Evolutionary conservation across 2,797 vertebrate species (phyloP).

Genomic region (Hypotaenidia philippensis): DNA sequence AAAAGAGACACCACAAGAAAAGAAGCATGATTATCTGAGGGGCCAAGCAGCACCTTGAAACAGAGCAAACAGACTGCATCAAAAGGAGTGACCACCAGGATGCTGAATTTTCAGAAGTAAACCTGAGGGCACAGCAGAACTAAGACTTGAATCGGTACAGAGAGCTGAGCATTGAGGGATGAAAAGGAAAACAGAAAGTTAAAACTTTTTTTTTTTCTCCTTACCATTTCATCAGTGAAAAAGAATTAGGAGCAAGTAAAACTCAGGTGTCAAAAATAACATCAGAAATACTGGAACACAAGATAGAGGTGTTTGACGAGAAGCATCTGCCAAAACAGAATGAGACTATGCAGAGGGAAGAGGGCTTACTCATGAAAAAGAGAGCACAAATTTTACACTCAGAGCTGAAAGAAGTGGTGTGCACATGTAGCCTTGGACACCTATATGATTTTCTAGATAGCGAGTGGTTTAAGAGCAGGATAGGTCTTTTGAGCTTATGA

Average conservation of each 20-base stretch:
- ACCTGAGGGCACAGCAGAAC: slow-evolving; percentile 35
- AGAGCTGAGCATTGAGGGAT: slow-evolving; percentile 8
- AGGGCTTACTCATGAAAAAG: not conserved
- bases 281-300: not conserved
- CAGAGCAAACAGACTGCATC: slow-evolving; percentile 44
- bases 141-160: not conserved
- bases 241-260: slow-evolving; percentile 46
- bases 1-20: slow-evolving; percentile 10
- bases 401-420: not conserved
- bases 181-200: slow-evolving; percentile 46
- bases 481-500: not conserved
- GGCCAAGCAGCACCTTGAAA: slow-evolving; percentile 52
- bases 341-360: not conserved
- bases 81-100: slow-evolving; percentile 53
- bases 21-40: not conserved
- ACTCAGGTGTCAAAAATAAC: slow-evolving; percentile 42
- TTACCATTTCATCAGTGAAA: slow-evolving; percentile 47
- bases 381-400: not conserved
- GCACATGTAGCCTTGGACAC: not conserved
- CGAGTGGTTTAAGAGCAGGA: not conserved
- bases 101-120: slow-evolving; percentile 53
- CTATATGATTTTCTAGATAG: not conserved
- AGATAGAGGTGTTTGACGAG: not conserved
- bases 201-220: slow-evolving; percentile 9
- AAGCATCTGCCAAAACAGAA: slow-evolving; percentile 9